These are phyloP conservation scores for Oeneis ivallda DNA, from an alignment of 2,888 invertebrate genomes.

Conservation along the genomic window DNA sequence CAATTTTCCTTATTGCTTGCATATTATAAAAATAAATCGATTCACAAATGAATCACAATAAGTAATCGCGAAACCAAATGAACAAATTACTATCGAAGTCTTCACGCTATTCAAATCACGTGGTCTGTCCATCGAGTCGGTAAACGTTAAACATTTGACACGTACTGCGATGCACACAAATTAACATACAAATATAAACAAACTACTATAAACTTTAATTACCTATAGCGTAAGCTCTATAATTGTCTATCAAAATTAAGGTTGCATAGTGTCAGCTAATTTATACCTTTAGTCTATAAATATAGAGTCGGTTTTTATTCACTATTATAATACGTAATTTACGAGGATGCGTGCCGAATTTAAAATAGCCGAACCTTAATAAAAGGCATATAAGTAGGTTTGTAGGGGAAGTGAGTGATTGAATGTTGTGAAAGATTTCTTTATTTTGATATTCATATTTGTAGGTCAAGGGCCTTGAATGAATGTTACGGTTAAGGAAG, in stretches of 20 bases:
- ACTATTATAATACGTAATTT: background rate
- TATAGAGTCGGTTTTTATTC: constrained; percentile 20
- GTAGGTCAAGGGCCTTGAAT: constrained; percentile 31
- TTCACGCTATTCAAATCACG: constrained; percentile 42
- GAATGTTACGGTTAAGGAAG: background rate
- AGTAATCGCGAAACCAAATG: constrained; percentile 33
- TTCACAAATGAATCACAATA: constrained; percentile 27
- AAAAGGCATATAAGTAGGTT: constrained; percentile 35
- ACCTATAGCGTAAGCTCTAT: background rate
- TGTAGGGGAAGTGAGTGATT: constrained; percentile 38
- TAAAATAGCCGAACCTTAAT: constrained; percentile 40
- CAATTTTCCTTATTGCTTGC: constrained; percentile 2
- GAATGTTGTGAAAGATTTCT: constrained; percentile 34
- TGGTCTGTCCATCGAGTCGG: constrained; percentile 29
- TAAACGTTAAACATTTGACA: constrained; percentile 31
- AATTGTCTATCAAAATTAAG: constrained; percentile 15
- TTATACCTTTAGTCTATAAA: background rate
- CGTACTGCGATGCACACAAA: constrained; percentile 18
- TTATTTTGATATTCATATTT: constrained; percentile 33
- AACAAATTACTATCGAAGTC: constrained; percentile 43
- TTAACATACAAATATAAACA: background rate
- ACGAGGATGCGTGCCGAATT: constrained; percentile 42
- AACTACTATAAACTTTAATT: constrained; percentile 17
- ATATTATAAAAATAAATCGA: constrained; percentile 3
- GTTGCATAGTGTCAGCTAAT: background rate